A percentile compares a stretch with the other conserved stretches of the same genome.
These are phyloP conservation scores for Cynopterus brachyotis DNA, from an alignment of 2,113 vertebrate species.

Conservation along the genomic window DNA sequence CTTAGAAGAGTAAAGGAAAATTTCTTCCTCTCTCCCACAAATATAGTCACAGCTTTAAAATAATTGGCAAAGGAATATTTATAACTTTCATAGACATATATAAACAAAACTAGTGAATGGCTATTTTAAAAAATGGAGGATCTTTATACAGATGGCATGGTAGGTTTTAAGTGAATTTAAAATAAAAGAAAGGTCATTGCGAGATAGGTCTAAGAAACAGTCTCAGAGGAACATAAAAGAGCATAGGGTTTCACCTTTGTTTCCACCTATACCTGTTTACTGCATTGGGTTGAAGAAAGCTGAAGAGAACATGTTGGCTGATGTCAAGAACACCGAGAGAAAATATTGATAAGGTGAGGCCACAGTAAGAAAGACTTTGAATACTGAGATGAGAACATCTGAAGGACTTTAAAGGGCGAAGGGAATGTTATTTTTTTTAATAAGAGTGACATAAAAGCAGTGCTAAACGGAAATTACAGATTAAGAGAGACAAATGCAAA, in stretches of 20 bases:
- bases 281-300: not conserved
- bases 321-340: not conserved
- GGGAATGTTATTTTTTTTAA: not conserved
- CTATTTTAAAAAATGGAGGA: not conserved
- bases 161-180: conserved; percentile 6
- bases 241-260: not conserved
- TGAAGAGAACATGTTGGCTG: not conserved
- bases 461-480: not conserved
- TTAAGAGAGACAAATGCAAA: not conserved
- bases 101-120: conserved; percentile 2
- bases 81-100: not conserved
- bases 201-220: not conserved
- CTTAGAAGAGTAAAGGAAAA: not conserved
- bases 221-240: not conserved
- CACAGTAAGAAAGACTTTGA: not conserved
- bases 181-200: not conserved
- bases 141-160: not conserved
- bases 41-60: not conserved
- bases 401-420: not conserved
- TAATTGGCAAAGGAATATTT: not conserved
- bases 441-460: not conserved
- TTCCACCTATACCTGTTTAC: not conserved
- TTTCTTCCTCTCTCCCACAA: not conserved
- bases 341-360: not conserved
- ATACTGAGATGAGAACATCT: not conserved